Conservation (phyloP, 2,797 vertebrate genomes). For the Fratercula arctica region DNA sequence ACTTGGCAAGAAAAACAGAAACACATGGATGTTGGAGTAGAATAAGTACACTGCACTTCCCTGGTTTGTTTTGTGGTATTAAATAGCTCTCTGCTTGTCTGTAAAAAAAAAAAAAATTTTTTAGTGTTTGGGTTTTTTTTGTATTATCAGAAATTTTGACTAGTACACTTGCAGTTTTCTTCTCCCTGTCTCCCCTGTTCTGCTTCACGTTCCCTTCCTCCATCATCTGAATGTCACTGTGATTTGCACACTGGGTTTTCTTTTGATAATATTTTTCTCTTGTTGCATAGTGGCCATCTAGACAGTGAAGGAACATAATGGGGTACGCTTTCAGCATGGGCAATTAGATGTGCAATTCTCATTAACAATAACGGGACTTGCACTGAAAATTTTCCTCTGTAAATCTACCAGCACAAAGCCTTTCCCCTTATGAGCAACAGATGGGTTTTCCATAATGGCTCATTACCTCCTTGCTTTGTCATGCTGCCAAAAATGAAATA, state of each 20-base stretch:
- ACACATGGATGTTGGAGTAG: background rate
- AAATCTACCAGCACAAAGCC: slow-evolving; percentile 59
- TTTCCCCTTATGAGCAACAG: slow-evolving; percentile 79
- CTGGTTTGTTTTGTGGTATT: background rate
- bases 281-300: slow-evolving; percentile 47
- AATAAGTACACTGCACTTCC: background rate
- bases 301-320: slow-evolving; percentile 52
- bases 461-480: slow-evolving; percentile 77
- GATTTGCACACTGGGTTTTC: background rate
- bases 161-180: background rate
- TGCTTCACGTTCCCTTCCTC: background rate
- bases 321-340: slow-evolving; percentile 63
- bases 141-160: background rate
- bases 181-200: background rate
- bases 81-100: background rate
- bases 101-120: background rate
- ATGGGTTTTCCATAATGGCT: slow-evolving; percentile 81
- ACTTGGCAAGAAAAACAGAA: background rate
- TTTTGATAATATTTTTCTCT: slow-evolving; percentile 34
- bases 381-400: slow-evolving; percentile 66
- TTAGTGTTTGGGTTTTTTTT: background rate
- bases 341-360: slow-evolving; percentile 73
- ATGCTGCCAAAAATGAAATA: slow-evolving; percentile 76
- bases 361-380: slow-evolving; percentile 70
- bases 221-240: background rate